Base-by-base conservation (phyloP, 2,888 invertebrate species). In the Melanargia galathea region DNA sequence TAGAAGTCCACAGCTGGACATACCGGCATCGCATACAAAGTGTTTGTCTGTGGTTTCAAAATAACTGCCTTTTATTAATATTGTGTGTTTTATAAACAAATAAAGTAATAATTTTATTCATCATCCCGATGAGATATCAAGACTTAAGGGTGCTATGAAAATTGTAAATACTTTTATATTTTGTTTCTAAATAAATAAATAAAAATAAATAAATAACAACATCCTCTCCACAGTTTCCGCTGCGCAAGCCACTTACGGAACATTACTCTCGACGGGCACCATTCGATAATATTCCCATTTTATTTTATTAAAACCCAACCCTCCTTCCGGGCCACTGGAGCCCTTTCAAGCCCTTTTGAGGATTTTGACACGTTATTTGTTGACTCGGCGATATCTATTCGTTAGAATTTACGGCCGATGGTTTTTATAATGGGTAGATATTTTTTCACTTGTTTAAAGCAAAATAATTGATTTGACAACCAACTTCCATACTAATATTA, bases 281-380 rank as follows among this genome's bases (percentile, higher is more conserved):
- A 83, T 82, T 86, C 82, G 82, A 87, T 87, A 86, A 84, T 84
- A 86, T 84, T 84, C 85, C 75, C 87, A 84, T 87, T 87, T 82
- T 79, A 84, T 87, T 86, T 83, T 86, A 86, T 86, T 86, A 82
- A 84, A 68, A 78, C 74, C 76, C 81, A 73, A 73, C 76, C 77
- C 71, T 69, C 74, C 72, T 81, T 78, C 76, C 80, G 79, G 79
- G 75, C 71, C 77, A 77, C 67, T 73, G 74, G 71, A 62, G 75
- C 70, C 77, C 77, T 78, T 78, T 75, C 76, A 76, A 79, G 78
- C 76, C 75, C 73, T 78, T 79, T 78, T 72, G 75, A 79, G 77
- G 77, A 81, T 83, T 82, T 83, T 83, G 84, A 81, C 86, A 85
- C 83, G 75, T 84, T 83, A 87, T 87, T 87, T 85, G 84, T 80